Base-by-base conservation (phyloP, 1,140 invertebrate genomes). In the Drosophila gunungcola region DNA sequence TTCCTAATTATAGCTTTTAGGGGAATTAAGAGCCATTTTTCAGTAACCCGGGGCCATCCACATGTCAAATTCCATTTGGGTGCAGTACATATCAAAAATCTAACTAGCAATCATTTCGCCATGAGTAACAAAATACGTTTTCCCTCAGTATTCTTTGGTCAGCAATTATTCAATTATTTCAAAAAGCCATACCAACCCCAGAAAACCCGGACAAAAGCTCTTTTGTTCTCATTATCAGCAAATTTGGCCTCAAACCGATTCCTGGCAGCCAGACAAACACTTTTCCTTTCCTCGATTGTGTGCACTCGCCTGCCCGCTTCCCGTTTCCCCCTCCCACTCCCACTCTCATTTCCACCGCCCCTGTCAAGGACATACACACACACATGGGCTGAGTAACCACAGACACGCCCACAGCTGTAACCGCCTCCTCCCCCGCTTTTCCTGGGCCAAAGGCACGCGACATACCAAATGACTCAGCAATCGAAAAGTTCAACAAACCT, bases 401-500 rank as follows among this genome's bases (percentile, higher is more conserved):
- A 57, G 65, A 32, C 51, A 70, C 68, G 65, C 68, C 68, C 65
- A 70, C 67, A 70, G 16, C 51, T 45, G 67, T 39, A 56, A 69
- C 64, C 67, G 41, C 48, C 49, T 16, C 63, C 63, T 41, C 25
- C 25, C 42, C 46, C 58, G 49, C 58, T 64, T 75, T 64, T 54
- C 53, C 16, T 13, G 64, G n/a, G 53, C 73, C 61, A 74, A 25
- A 43, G 49, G 54, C 69, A 70, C 65, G 56, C 46, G 58, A 60
- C 39, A 53, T 42, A 38, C 60, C 65, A 78, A 73, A 74, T 88
- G 83, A 88, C 75, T 88, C 83, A 88, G 79, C 79, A 74, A 74
- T 41, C 49, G 75, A 56, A 75, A 76, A 76, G 82, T 86, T 86
- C 61, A 86, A 86, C 73, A 85, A 85, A 78, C 74, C 69, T 54